phyloP scores from a whole-genome alignment of 2,888 invertebrate genomes.

The Drosophila austrosaltans region DNA sequence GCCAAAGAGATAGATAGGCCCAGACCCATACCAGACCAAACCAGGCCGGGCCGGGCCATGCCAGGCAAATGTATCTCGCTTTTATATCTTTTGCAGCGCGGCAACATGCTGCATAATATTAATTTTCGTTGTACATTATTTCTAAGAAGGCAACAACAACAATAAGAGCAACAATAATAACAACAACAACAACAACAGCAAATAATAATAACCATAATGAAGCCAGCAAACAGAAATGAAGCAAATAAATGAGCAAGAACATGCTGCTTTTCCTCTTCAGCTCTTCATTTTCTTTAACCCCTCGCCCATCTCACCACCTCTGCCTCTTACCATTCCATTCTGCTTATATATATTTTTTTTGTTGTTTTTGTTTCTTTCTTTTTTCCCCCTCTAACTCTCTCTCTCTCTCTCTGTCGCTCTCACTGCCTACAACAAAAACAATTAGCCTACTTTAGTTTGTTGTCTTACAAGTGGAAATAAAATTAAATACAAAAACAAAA shows the following conservation, averaged over 20 bases:
- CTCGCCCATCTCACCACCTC: background rate
- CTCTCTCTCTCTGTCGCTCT: slow-evolving; percentile 22
- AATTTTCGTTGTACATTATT: slow-evolving; percentile 69
- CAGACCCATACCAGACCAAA: slow-evolving; percentile 13
- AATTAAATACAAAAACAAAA: slow-evolving; percentile 71
- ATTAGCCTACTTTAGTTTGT: slow-evolving; percentile 77
- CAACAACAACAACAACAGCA: slow-evolving; percentile 40
- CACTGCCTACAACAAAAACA: slow-evolving; percentile 69
- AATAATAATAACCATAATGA: slow-evolving; percentile 75
- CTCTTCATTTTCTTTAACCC: slow-evolving; percentile 36
- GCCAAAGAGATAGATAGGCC: slow-evolving; percentile 44
- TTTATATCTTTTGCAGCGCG: slow-evolving; percentile 61
- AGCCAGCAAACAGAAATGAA: slow-evolving; percentile 61
- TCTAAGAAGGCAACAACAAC: slow-evolving; percentile 57
- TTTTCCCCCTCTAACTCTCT: background rate
- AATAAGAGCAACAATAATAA: slow-evolving; percentile 6
- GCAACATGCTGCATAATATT: slow-evolving; percentile 76
- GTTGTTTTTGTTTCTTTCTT: slow-evolving; percentile 13
- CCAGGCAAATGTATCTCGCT: slow-evolving; percentile 39
- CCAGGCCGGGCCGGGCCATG: background rate
- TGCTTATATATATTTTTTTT: slow-evolving; percentile 20
- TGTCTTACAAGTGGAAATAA: slow-evolving; percentile 78
- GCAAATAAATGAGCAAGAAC: slow-evolving; percentile 76
- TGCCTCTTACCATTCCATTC: background rate
- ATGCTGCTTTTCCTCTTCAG: slow-evolving; percentile 32